Evolutionary conservation across 37 sponge, comb jelly and placozoan species (phyloP).

Genomic region (Spongia lamella): DNA sequence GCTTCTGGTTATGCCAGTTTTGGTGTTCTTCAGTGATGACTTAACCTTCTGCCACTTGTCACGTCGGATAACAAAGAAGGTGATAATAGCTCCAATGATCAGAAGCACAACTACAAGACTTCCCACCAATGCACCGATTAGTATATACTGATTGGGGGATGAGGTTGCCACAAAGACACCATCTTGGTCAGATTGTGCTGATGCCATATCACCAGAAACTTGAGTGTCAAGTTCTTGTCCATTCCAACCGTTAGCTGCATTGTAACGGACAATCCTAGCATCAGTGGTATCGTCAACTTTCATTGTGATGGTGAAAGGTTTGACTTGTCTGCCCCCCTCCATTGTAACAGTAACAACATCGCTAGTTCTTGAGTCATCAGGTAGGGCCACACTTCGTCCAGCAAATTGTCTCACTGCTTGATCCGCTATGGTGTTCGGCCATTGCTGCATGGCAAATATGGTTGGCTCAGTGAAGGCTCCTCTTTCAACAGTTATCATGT

Average conservation of each 20-base stretch:
- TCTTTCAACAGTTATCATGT: neutral
- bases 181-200: constrained; percentile 42
- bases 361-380: constrained; percentile 13
- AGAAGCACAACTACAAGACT: constrained; percentile 37
- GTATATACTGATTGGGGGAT: constrained; percentile 3
- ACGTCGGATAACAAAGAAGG: constrained; percentile 55
- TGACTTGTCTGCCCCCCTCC: too few species aligned
- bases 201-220: constrained; percentile 29
- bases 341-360: neutral
- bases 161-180: constrained; percentile 71
- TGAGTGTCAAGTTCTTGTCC: constrained; percentile 37
- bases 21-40: constrained; percentile 2
- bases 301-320: neutral
- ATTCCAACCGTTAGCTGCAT: constrained; percentile 2
- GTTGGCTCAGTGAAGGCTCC: neutral
- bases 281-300: constrained; percentile 1
- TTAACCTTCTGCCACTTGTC: constrained; percentile 52
- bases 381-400: neutral
- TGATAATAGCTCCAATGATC: constrained; percentile 2
- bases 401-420: neutral
- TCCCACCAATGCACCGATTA: constrained; percentile 39
- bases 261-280: constrained; percentile 37
- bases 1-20: constrained; percentile 63
- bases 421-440: neutral
- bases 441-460: neutral